A percentile compares a stretch with the other conserved stretches of the same genome.
Evolutionary conservation across 2,797 vertebrate species (phyloP).

Genomic region (Enteromius unitaeniatus): DNA sequence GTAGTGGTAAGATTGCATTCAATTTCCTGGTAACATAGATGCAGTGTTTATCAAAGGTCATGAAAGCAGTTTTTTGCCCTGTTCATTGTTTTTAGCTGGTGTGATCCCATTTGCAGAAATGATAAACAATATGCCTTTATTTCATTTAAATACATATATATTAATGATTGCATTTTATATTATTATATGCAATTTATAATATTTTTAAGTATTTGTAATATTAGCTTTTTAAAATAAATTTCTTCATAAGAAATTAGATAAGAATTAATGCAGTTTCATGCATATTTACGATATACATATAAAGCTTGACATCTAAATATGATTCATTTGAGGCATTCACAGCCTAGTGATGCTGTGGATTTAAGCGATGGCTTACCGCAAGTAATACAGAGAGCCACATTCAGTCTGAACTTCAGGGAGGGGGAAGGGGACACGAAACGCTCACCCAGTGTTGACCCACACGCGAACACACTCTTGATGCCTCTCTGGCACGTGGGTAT

Average conservation of each 20-base stretch:
- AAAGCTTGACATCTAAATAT: not conserved
- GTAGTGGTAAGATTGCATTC: constrained; percentile 80
- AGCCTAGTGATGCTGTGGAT: constrained; percentile 54
- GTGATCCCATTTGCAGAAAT: not conserved
- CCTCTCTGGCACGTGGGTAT: constrained; percentile 28
- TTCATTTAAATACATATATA: not conserved
- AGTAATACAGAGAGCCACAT: constrained; percentile 53
- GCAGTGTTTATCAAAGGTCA: not conserved
- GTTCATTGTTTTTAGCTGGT: not conserved
- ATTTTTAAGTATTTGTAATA: not conserved
- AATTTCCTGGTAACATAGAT: not conserved
- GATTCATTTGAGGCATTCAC: too few species aligned
- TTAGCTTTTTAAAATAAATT: not conserved
- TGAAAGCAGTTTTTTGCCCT: not conserved
- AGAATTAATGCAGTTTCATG: not conserved
- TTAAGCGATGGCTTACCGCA: constrained; percentile 52
- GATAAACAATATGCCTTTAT: not conserved
- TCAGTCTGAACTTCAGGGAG: constrained; percentile 42
- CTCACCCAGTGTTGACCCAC: constrained; percentile 19
- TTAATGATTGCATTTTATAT: too few species aligned
- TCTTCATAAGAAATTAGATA: not conserved
- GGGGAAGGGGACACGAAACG: not conserved
- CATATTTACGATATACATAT: not conserved
- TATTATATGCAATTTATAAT: not conserved
- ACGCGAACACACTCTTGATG: constrained; percentile 10